Evolutionary conservation across 1,140 invertebrate species (phyloP).

Genomic region (Chlorops oryzae): DNA sequence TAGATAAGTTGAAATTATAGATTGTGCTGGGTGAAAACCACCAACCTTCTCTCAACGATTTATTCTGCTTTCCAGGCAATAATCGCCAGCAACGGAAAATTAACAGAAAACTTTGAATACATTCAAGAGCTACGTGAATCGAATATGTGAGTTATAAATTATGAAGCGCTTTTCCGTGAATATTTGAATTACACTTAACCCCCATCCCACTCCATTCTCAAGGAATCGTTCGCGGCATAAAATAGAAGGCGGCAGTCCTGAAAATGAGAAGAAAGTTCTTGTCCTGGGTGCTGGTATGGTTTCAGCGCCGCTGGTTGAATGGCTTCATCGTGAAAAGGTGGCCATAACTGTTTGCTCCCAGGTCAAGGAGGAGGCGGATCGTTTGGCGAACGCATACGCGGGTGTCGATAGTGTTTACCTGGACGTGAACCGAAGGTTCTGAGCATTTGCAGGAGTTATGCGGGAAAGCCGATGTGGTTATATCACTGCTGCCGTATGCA

Average conservation of each 20-base stretch:
- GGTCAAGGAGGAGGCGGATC: conserved; percentile 81
- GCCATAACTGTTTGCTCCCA: conserved; percentile 81
- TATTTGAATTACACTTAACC: neutral
- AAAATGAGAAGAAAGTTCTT: conserved; percentile 61
- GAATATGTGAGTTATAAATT: conserved; percentile 45
- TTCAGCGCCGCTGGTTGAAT: conserved; percentile 87
- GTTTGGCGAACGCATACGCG: conserved; percentile 65
- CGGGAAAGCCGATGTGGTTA: conserved; percentile 66
- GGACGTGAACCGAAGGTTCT: conserved; percentile 67
- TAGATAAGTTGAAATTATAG: too few species aligned
- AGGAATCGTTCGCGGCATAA: conserved; percentile 53
- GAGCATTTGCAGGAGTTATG: conserved; percentile 69
- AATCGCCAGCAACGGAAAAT: conserved; percentile 88
- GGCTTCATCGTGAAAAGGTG: conserved; percentile 76
- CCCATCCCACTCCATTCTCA: neutral
- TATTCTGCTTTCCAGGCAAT: conserved; percentile 63
- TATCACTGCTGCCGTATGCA: conserved; percentile 89
- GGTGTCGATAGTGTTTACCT: conserved; percentile 78
- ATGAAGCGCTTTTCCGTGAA: conserved; percentile 19
- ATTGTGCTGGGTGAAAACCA: too few species aligned
- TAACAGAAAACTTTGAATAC: conserved; percentile 92
- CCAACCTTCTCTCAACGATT: neutral
- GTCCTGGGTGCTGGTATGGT: conserved; percentile 95
- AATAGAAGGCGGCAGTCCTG: conserved; percentile 47
- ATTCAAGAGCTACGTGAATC: conserved; percentile 79